Percentiles rank a stretch among this genome's conserved stretches.
Evolutionary conservation across 2,888 invertebrate genomes (phyloP).

Genomic region (Chironomus riparius): DNA sequence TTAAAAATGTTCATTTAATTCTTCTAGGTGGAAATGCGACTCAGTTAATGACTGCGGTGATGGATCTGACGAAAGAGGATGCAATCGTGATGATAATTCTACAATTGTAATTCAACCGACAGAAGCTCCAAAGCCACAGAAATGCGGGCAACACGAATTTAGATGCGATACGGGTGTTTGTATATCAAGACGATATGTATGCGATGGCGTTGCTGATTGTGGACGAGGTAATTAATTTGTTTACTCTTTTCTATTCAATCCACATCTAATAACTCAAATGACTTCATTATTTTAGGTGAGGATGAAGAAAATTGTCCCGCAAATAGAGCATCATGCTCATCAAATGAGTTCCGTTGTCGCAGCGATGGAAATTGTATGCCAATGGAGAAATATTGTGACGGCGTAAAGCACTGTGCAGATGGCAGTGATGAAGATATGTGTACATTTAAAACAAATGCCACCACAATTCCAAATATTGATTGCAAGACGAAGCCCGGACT

Average conservation of each 20-base stretch:
- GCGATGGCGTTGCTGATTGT: conserved; percentile 49
- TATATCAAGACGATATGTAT: conserved; percentile 47
- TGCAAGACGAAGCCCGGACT: conserved; percentile 36
- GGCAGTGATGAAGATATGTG: conserved; percentile 47
- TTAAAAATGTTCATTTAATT: too few relatives aligned
- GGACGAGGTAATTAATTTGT: conserved; percentile 40
- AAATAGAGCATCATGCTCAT: conserved; percentile 36
- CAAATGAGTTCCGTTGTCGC: conserved; percentile 50
- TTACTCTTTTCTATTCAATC: not conserved
- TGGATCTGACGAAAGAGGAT: conserved; percentile 62
- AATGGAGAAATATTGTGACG: conserved; percentile 45
- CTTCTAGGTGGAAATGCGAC: not conserved
- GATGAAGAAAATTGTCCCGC: conserved; percentile 51
- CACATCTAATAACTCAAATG: not conserved
- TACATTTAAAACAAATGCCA: conserved; percentile 30
- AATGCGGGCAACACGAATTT: conserved; percentile 38
- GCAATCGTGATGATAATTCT: conserved; percentile 35
- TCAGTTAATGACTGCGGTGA: conserved; percentile 65
- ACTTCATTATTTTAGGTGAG: conserved; percentile 40
- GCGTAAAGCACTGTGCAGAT: conserved; percentile 47
- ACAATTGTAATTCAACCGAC: conserved; percentile 35
- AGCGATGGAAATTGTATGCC: conserved; percentile 55
- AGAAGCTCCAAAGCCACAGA: conserved; percentile 32
- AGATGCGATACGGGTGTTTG: conserved; percentile 44
- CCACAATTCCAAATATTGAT: conserved; percentile 5